Evolutionary conservation across 2,888 invertebrate species (phyloP), one percentile per base, ranked within the genome.

Genomic region (Bembecia ichneumoniformis): DNA sequence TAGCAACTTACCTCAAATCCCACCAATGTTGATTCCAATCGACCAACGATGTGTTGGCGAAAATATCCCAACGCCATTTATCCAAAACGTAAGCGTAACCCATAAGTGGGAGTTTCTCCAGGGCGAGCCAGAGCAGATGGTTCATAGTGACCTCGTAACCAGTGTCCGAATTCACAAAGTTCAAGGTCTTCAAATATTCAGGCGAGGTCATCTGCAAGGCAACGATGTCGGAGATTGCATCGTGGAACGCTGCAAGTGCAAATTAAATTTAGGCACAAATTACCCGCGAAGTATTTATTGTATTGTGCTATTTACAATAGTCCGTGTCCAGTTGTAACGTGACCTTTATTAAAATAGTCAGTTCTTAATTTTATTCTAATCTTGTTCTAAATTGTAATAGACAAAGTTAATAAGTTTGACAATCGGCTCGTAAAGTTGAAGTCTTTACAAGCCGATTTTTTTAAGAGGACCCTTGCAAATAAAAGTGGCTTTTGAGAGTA

Each of bases 221-320:
- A 10, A 91, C 83, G 16, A 90, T 89, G 57, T 91, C 91, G 0
- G 91, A 90, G 48, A 91, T 80, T 28, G 90, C 90, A 66, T 91
- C 91, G 66, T 91, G 91, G 61, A 91, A 91, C 55, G 90, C 91
- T 88, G 71, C 62, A 68, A 52, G 49, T 20, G 16, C 47, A 28
- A 28, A 47, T 13, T 44, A 44, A 44, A 16, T 44, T 5, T 28
- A 9, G 28, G 15, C 17, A 17, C 14, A 15, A 44, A 16, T 44
- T 44, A 44, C 44, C 28, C 9, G 9, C 28, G 9, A 9, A 28
- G 28, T 9, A n/a, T n/a, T n/a, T n/a, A n/a, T n/a, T n/a, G n/a
- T n/a, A n/a, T 28, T 2, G 28, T 20, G 7, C 20, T 20, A 20
- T 7, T 7, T 20, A 20, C 7, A 20, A 20, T 20, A 1, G 4